Percentiles rank a stretch among this genome's conserved stretches.
Conservation (phyloP, 2,888 invertebrate species). For the Drosophila merina region DNA sequence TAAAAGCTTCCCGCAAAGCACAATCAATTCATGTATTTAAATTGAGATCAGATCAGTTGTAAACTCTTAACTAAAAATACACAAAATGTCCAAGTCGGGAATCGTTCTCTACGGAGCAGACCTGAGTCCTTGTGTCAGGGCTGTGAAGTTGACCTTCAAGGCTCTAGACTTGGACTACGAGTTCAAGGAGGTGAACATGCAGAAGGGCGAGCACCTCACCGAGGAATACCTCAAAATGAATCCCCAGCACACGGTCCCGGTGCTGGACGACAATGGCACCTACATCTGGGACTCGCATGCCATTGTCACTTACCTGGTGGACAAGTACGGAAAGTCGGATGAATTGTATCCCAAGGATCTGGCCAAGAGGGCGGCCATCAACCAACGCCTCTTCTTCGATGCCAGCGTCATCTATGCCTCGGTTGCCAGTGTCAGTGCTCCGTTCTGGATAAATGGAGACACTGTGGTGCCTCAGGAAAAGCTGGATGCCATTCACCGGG, state of each 20-base stretch:
- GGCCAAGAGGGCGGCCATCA: constrained; percentile 84
- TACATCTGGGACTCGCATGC: constrained; percentile 84
- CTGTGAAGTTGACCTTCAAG: constrained; percentile 86
- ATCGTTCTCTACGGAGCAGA: constrained; percentile 68
- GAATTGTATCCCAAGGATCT: constrained; percentile 86
- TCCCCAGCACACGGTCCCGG: constrained; percentile 85
- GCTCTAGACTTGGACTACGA: constrained; percentile 85
- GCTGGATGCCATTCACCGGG: constrained; percentile 28
- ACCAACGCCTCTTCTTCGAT: constrained; percentile 85
- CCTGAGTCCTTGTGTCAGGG: constrained; percentile 86
- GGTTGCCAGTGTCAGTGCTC: not conserved
- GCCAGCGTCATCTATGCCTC: constrained; percentile 34
- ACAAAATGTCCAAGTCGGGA: constrained; percentile 44
- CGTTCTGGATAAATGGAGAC: constrained; percentile 16
- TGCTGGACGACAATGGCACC: constrained; percentile 73
- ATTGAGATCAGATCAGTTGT: not conserved
- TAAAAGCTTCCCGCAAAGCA: not conserved
- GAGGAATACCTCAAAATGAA: constrained; percentile 84
- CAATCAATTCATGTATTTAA: not conserved
- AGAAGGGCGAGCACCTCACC: constrained; percentile 53
- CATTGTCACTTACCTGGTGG: constrained; percentile 84
- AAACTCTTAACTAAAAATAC: not conserved
- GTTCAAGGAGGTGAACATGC: constrained; percentile 51
- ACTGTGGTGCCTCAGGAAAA: constrained; percentile 55
- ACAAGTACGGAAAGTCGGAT: constrained; percentile 85